Evolutionary conservation across 2,888 invertebrate genomes (phyloP).

Genomic region (Mimumesa dahlbomi): DNA sequence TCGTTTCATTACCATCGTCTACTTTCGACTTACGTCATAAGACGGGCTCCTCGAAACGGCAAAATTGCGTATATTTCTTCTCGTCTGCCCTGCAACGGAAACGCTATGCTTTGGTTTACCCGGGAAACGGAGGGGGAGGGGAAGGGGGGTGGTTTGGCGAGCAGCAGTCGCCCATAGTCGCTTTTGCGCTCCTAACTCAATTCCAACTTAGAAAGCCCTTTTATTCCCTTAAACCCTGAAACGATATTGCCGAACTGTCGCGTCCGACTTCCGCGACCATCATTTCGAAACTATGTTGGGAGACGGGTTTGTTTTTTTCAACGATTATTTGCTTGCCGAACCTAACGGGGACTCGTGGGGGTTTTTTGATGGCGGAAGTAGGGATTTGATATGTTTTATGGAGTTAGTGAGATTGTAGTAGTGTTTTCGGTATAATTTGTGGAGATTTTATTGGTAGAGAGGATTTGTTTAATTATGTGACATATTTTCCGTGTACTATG

Average conservation of each 20-base stretch:
- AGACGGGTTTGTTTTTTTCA: too few relatives aligned
- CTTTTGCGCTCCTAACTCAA: conserved; percentile 52
- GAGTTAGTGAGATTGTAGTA: too few relatives aligned
- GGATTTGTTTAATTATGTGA: too few relatives aligned
- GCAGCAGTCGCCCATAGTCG: conserved; percentile 18
- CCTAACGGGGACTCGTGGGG: too few relatives aligned
- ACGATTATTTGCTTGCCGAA: too few relatives aligned
- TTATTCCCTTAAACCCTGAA: conserved; percentile 37
- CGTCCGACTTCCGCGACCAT: conserved; percentile 4
- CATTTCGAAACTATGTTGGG: not conserved
- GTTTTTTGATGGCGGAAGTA: too few relatives aligned
- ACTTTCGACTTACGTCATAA: conserved; percentile 7
- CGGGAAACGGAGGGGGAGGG: too few relatives aligned
- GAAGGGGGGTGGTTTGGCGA: not conserved
- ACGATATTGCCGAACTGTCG: conserved; percentile 35
- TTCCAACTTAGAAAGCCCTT: conserved; percentile 57
- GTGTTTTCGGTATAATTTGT: too few relatives aligned
- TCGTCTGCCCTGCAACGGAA: conserved; percentile 1
- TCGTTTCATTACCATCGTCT: conserved; percentile 9
- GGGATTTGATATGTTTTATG: too few relatives aligned
- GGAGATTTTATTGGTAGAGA: too few relatives aligned
- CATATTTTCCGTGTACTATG: too few relatives aligned
- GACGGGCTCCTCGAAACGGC: conserved; percentile 3
- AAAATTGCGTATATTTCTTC: conserved; percentile 18
- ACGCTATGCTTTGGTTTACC: conserved; percentile 13